Evolutionary conservation across 2,888 invertebrate genomes (phyloP).

Genomic region (Scaptodrosophila latifasciaeformis): DNA sequence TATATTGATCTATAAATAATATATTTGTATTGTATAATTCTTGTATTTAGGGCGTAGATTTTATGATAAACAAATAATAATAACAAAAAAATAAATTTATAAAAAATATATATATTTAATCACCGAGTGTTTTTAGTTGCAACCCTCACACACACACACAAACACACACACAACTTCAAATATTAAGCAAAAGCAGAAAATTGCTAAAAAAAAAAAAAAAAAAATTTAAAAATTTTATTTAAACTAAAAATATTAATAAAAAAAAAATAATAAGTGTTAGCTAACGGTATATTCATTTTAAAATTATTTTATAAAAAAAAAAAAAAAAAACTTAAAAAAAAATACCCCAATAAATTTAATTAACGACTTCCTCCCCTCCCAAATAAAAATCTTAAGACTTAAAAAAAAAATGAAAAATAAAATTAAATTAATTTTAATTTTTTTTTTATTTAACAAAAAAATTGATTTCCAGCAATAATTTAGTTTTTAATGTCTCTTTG

Average conservation of each 20-base stretch:
- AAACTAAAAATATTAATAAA: too few relatives aligned
- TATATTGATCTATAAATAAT: conserved; percentile 30
- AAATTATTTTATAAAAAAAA: too few relatives aligned
- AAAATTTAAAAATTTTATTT: too few relatives aligned
- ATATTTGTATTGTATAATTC: conserved; percentile 52
- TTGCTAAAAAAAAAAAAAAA: conserved; percentile 17
- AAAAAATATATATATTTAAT: conserved; percentile 31
- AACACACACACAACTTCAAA: too few relatives aligned
- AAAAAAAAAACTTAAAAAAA: too few relatives aligned
- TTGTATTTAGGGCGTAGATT: conserved; percentile 46
- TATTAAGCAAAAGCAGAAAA: conserved; percentile 35
- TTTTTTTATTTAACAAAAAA: not conserved
- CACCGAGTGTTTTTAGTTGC: conserved; percentile 5
- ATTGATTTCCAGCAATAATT: too few relatives aligned
- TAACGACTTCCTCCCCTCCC: not conserved
- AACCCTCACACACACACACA: too few relatives aligned
- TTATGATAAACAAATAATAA: conserved; percentile 13
- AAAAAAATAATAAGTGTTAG: too few relatives aligned
- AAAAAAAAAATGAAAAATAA: conserved; percentile 10
- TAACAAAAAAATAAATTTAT: conserved; percentile 14
- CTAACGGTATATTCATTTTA: too few relatives aligned
- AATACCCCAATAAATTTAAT: too few relatives aligned
- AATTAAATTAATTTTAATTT: not conserved
- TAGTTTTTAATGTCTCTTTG: not conserved
- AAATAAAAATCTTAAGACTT: conserved; percentile 3